A percentile compares a stretch with the other conserved stretches of the same genome.
These are phyloP conservation scores for cattle (Bos taurus) DNA, from an alignment of 2,113 vertebrate species.

Conservation along the genomic window DNA sequence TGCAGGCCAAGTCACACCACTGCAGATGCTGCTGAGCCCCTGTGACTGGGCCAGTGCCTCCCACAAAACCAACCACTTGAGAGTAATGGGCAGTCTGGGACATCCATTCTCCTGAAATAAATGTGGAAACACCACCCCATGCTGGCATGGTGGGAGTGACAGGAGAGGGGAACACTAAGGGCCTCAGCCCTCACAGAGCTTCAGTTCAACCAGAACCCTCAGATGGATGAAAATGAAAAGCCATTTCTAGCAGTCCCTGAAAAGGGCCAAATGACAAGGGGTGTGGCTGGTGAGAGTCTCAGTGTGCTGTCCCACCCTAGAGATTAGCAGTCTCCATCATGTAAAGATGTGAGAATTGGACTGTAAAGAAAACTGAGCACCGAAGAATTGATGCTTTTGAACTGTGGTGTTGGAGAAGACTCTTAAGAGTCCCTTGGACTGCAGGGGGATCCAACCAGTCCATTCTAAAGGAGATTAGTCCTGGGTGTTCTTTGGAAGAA, in stretches of 20 bases:
- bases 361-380: no score
- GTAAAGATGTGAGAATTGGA: background rate
- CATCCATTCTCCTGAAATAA: background rate
- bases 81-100: background rate
- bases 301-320: background rate
- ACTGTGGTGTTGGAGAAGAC: no score
- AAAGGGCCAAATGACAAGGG: background rate
- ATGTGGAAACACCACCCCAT: fast-evolving
- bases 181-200: background rate
- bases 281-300: background rate
- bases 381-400: no score
- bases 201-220: background rate
- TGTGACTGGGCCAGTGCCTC: background rate
- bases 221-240: background rate
- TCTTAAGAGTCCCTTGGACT: no score
- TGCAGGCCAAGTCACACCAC: background rate
- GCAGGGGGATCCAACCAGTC: no score
- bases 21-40: background rate
- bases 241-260: background rate
- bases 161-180: background rate
- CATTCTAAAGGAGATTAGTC: no score
- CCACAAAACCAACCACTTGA: background rate
- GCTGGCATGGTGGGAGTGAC: background rate
- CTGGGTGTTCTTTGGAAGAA: no score
- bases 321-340: background rate